These are phyloP conservation scores for Illadopsis cleaveri DNA, from an alignment of 2,113 vertebrate species.

Conservation along the genomic window DNA sequence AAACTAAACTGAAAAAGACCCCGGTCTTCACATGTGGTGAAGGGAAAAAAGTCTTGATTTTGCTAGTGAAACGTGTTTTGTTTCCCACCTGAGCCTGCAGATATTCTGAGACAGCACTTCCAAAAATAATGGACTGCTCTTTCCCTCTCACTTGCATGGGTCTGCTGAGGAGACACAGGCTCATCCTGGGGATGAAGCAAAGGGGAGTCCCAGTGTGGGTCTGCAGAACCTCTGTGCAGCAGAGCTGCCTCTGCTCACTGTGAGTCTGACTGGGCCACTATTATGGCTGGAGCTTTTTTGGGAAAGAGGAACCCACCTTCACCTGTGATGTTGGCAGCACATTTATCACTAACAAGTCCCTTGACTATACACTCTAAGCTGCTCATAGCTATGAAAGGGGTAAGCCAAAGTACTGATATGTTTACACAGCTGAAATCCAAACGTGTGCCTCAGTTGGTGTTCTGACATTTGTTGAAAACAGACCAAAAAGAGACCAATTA, in stretches of 20 bases:
- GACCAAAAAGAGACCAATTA: not conserved
- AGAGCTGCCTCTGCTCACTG: not conserved
- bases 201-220: not conserved
- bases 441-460: not conserved
- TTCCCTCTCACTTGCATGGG: not conserved
- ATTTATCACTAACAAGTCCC: not conserved
- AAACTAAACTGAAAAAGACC: not conserved
- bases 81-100: not conserved
- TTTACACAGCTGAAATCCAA: constrained; percentile 16
- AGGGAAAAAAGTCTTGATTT: not conserved
- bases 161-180: not conserved
- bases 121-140: not conserved
- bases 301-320: not conserved
- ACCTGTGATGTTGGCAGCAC: not conserved
- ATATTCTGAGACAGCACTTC: not conserved
- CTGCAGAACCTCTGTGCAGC: rapidly evolving
- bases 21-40: not conserved
- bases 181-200: not conserved
- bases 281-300: rapidly evolving
- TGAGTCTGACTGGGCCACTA: not conserved
- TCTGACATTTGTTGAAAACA: not conserved
- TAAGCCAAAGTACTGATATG: not conserved
- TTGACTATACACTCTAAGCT: not conserved
- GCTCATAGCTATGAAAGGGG: not conserved
- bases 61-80: not conserved